These are phyloP conservation scores for Crotalus viridis DNA, from an alignment of 2,113 vertebrate species.

Conservation along the genomic window DNA sequence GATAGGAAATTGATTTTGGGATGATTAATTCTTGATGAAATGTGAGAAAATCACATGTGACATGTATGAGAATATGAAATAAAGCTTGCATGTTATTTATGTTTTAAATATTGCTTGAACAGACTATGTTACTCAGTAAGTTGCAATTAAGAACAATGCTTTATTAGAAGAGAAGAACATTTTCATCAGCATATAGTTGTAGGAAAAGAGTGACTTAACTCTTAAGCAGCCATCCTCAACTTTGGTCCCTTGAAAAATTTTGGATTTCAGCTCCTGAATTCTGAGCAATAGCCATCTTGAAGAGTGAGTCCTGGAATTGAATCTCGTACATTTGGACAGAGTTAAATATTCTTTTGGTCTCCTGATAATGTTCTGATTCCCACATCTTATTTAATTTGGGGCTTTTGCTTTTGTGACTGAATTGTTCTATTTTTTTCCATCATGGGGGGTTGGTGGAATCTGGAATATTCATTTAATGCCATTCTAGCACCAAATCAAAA, in stretches of 20 bases:
- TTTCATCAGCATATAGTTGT: background rate
- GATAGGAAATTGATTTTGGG: constrained; percentile 26
- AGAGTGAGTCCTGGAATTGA: background rate
- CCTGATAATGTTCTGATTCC: background rate
- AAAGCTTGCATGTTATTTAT: background rate
- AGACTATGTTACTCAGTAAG: background rate
- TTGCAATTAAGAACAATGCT: background rate
- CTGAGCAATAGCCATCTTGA: background rate
- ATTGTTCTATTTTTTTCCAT: background rate
- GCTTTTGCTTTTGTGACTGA: background rate
- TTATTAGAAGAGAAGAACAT: background rate
- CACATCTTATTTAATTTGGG: background rate
- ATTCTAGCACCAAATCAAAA: background rate
- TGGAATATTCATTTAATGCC: background rate
- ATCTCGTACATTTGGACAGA: background rate
- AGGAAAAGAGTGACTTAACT: background rate
- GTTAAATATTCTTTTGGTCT: background rate
- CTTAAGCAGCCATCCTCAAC: background rate
- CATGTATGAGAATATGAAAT: background rate
- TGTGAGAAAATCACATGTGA: background rate
- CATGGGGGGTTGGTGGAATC: background rate
- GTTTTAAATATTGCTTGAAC: background rate
- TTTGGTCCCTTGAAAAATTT: background rate
- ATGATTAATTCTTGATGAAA: constrained; percentile 30
- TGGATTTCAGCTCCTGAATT: background rate